Conservation (phyloP, 2,797 vertebrate species). For the Australoheros facetus region DNA sequence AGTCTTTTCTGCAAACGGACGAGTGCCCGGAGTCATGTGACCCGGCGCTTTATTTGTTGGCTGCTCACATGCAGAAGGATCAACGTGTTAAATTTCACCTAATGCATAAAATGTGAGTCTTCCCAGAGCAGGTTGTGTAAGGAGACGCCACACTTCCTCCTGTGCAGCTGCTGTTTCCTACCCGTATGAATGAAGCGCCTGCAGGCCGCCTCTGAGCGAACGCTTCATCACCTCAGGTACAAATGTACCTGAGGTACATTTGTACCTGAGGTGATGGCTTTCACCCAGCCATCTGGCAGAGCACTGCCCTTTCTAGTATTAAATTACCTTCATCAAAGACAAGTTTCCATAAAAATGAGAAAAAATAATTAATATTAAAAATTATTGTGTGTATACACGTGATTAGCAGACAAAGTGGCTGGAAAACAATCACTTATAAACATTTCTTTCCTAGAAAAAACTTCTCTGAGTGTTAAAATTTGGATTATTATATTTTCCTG, state of each 20-base stretch:
- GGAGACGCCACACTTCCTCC: neutral
- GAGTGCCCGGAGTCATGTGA: neutral
- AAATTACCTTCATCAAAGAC: neutral
- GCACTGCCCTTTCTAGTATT: neutral
- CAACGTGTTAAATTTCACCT: neutral
- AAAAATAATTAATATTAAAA: neutral
- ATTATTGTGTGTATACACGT: no score
- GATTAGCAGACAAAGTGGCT: neutral
- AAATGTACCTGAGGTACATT: no score
- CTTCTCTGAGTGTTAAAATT: neutral
- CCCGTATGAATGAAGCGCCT: fast-evolving
- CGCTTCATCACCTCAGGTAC: neutral
- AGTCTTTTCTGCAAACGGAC: neutral
- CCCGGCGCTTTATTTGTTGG: neutral
- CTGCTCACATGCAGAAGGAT: neutral
- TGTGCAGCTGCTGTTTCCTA: neutral
- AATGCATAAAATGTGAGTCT: neutral
- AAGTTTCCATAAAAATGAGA: neutral
- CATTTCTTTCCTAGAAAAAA: neutral
- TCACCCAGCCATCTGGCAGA: no score
- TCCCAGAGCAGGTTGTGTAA: neutral
- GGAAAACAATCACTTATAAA: neutral
- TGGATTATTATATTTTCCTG: neutral
- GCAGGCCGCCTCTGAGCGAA: neutral
- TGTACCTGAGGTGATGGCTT: no score